phyloP scores from a whole-genome alignment of 2,888 invertebrate genomes.

The Agrotis puta region DNA sequence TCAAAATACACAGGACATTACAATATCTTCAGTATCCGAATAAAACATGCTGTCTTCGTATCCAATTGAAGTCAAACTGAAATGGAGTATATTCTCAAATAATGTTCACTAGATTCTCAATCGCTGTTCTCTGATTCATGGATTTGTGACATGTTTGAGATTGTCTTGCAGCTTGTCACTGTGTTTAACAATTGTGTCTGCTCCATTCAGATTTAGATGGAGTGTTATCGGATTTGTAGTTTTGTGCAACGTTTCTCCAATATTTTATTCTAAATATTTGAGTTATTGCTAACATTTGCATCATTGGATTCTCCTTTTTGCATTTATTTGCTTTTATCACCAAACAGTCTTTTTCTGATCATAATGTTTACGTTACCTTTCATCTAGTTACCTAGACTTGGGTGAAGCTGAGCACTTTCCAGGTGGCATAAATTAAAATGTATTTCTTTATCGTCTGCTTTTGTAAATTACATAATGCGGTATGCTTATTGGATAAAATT shows the following conservation, averaged over 20 bases:
- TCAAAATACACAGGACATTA: slow-evolving; percentile 50
- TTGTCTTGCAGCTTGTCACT: slow-evolving; percentile 23
- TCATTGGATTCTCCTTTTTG: not conserved
- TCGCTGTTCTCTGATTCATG: slow-evolving; percentile 41
- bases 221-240: not conserved
- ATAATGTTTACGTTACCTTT: too few relatives aligned
- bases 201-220: not conserved
- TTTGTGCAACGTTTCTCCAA: not conserved
- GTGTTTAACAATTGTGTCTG: slow-evolving; percentile 11
- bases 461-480: too few relatives aligned
- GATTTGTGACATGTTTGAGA: slow-evolving; percentile 46
- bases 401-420: too few relatives aligned
- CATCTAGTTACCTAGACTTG: too few relatives aligned
- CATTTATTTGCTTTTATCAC: not conserved
- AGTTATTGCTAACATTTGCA: not conserved
- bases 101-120: slow-evolving; percentile 40
- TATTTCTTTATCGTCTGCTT: too few relatives aligned
- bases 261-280: not conserved
- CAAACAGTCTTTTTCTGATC: not conserved
- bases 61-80: slow-evolving; percentile 53
- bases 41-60: slow-evolving; percentile 57
- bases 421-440: too few relatives aligned
- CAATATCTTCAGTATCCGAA: slow-evolving; percentile 44
- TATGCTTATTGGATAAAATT: not conserved
- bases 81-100: slow-evolving; percentile 35